Percentiles rank a stretch among this genome's conserved stretches.
Evolutionary conservation across 2,113 vertebrate genomes (phyloP).

Genomic region (Semicossyphus pulcher): DNA sequence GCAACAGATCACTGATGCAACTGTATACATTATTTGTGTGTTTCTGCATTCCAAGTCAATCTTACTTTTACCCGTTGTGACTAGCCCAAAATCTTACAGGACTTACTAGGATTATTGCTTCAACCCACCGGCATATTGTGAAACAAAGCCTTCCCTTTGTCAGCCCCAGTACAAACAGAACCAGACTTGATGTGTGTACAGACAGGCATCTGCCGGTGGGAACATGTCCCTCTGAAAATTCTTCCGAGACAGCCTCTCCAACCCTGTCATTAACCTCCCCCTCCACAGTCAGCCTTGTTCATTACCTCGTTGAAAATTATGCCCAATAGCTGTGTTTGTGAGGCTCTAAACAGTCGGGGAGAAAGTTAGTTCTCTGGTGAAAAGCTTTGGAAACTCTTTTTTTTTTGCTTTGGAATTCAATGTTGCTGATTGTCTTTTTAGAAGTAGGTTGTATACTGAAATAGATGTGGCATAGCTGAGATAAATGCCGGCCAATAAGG

Average conservation of each 20-base stretch:
- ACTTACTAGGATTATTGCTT: slow-evolving; percentile 41
- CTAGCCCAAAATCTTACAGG: slow-evolving; percentile 21
- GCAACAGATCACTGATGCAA: not conserved
- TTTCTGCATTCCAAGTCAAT: slow-evolving; percentile 16
- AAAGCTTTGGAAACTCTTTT: slow-evolving; percentile 22
- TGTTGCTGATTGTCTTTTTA: slow-evolving; percentile 26
- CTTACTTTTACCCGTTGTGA: slow-evolving; percentile 28
- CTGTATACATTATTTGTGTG: slow-evolving; percentile 6
- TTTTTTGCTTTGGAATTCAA: not conserved
- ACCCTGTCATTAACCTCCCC: slow-evolving; percentile 60
- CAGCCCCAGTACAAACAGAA: slow-evolving; percentile 62
- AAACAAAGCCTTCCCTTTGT: slow-evolving; percentile 67
- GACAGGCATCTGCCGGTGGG: slow-evolving; percentile 72
- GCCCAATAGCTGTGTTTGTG: slow-evolving; percentile 48
- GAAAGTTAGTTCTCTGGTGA: not conserved
- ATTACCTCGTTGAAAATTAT: slow-evolving; percentile 44
- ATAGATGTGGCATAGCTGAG: slow-evolving; percentile 54
- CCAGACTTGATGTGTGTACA: slow-evolving; percentile 59
- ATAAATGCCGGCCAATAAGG: slow-evolving; percentile 59
- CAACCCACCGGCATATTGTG: slow-evolving; percentile 50
- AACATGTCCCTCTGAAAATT: slow-evolving; percentile 69
- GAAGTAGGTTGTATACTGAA: slow-evolving; percentile 40
- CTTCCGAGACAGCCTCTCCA: slow-evolving; percentile 40
- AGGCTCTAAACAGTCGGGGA: slow-evolving; percentile 9
- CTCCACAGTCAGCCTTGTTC: slow-evolving; percentile 8